Percentiles rank a stretch among this genome's conserved stretches.
These are phyloP conservation scores for Uromys caudimaculatus DNA, from an alignment of 2,797 vertebrate genomes.

Conservation along the genomic window DNA sequence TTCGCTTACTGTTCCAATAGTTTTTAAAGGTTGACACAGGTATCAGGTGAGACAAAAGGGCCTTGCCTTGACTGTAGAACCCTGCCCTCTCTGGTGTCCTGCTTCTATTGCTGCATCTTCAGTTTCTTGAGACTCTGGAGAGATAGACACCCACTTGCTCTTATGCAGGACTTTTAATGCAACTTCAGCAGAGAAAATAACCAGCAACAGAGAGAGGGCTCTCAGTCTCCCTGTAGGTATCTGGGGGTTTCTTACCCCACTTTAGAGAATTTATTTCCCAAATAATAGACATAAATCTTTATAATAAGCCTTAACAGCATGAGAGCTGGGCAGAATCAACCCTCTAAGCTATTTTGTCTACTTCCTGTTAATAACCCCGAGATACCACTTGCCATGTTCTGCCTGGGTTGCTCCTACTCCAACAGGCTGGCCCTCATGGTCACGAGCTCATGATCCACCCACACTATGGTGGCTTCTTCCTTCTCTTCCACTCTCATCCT, in stretches of 20 bases:
- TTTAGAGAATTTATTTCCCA: not conserved
- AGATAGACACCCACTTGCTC: not conserved
- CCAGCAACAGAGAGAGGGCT: not conserved
- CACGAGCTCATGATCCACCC: not conserved
- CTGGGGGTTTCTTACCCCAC: not conserved
- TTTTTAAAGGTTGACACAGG: slow-evolving; percentile 8
- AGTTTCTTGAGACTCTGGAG: not conserved
- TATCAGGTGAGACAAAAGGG: not conserved
- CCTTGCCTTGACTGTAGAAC: not conserved
- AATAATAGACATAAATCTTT: not conserved
- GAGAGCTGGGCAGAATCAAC: not conserved
- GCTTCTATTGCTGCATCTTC: not conserved
- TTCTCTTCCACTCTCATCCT: not conserved
- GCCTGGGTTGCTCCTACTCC: not conserved
- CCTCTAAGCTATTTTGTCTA: not conserved
- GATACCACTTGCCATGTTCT: not conserved
- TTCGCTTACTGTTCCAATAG: not conserved
- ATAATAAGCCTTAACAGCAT: not conserved
- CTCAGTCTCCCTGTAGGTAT: not conserved
- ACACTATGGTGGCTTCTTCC: not conserved
- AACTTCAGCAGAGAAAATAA: not conserved
- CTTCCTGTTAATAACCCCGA: not conserved
- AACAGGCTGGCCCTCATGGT: too few species aligned
- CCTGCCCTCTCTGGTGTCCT: not conserved
- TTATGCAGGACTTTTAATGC: not conserved